Evolutionary conservation across 2,888 invertebrate species (phyloP).

Genomic region (Eupithecia abbreviata): DNA sequence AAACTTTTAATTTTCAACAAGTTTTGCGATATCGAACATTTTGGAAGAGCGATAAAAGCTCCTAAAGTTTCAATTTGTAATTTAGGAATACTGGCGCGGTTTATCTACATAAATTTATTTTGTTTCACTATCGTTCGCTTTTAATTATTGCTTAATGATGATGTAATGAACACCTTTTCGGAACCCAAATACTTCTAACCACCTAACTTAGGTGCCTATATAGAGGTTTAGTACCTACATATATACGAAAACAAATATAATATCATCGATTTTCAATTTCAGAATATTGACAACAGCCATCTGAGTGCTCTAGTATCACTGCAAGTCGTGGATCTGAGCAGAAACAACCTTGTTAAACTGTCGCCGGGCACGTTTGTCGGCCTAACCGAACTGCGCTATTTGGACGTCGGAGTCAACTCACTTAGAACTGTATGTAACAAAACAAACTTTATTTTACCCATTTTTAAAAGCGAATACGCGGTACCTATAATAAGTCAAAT

Average conservation of each 20-base stretch:
- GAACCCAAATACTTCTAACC: neutral
- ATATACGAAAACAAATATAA: neutral
- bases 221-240: neutral
- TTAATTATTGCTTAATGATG: neutral
- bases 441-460: neutral
- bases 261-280: slow-evolving; percentile 48
- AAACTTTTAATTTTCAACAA: slow-evolving; percentile 45
- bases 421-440: slow-evolving; percentile 89
- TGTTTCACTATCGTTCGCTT: neutral
- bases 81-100: slow-evolving; percentile 28
- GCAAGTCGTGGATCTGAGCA: slow-evolving; percentile 91
- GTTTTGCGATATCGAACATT: slow-evolving; percentile 42
- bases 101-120: neutral
- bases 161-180: neutral
- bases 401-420: slow-evolving; percentile 94
- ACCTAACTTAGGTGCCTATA: neutral
- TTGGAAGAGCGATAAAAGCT: slow-evolving; percentile 38
- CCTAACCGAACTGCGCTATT: slow-evolving; percentile 86
- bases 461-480: neutral
- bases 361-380: slow-evolving; percentile 92
- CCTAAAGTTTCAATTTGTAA: slow-evolving; percentile 39
- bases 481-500: neutral
- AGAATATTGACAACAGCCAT: slow-evolving; percentile 91
- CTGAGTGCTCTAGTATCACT: slow-evolving; percentile 87
- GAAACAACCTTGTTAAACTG: slow-evolving; percentile 92